phyloP scores from a whole-genome alignment of 2,113 vertebrate species.

The Planiliza haematocheilus region DNA sequence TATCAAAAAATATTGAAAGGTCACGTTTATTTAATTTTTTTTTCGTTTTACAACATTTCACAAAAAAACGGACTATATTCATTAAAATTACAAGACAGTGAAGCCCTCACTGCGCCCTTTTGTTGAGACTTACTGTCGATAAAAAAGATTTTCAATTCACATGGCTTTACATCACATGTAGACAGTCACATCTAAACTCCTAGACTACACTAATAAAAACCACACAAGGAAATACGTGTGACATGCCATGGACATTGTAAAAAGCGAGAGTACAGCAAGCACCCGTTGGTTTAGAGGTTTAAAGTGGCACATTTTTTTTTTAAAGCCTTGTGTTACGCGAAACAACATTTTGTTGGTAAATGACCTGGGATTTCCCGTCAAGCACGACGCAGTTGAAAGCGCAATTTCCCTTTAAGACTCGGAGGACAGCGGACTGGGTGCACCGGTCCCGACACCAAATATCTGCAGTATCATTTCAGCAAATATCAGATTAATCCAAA shows the following conservation, averaged over 20 bases:
- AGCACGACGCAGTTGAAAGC: constrained; percentile 56
- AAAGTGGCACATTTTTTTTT: constrained; percentile 64
- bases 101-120: constrained; percentile 60
- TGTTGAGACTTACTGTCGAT: constrained; percentile 56
- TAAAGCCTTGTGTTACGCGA: constrained; percentile 71
- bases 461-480: background rate
- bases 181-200: constrained; percentile 83
- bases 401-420: constrained; percentile 34
- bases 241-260: constrained; percentile 83
- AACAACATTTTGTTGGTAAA: constrained; percentile 62
- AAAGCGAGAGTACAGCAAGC: constrained; percentile 75
- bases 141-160: constrained; percentile 67
- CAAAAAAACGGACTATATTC: constrained; percentile 77
- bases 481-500: constrained; percentile 7
- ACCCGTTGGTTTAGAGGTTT: constrained; percentile 71
- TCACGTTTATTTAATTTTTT: constrained; percentile 61
- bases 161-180: constrained; percentile 82
- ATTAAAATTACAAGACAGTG: constrained; percentile 75
- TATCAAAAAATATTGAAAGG: constrained; percentile 83
- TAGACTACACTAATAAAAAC: constrained; percentile 80
- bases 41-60: constrained; percentile 79
- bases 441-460: constrained; percentile 1
- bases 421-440: constrained; percentile 38
- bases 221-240: constrained; percentile 81
- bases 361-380: constrained; percentile 42